phyloP scores from a whole-genome alignment of 2,888 invertebrate species.

The Dicycla oo region DNA sequence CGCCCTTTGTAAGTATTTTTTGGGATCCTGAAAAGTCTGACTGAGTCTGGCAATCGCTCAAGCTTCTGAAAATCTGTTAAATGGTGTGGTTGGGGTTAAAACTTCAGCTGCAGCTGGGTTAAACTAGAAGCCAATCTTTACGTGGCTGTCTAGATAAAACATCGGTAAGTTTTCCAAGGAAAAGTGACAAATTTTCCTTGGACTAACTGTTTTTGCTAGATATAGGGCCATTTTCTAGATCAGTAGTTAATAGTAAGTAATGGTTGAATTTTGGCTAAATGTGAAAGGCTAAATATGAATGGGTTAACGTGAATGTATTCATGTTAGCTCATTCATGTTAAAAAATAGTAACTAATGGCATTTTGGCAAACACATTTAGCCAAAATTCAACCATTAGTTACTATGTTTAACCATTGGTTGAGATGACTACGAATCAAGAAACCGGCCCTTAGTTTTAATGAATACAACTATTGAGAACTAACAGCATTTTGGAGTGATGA shows the following conservation, averaged over 20 bases:
- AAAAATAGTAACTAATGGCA: too few species aligned
- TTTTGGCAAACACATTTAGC: too few species aligned
- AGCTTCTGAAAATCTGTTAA: background rate
- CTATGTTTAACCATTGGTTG: too few species aligned
- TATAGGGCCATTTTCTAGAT: too few species aligned
- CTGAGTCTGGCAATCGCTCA: background rate
- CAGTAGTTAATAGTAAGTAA: too few species aligned
- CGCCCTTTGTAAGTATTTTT: constrained; percentile 43
- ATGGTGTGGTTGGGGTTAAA: background rate
- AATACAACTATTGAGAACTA: background rate
- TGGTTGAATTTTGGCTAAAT: too few species aligned
- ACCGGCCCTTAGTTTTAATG: background rate
- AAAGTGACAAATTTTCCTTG: background rate
- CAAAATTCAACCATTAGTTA: too few species aligned
- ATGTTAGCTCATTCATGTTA: too few species aligned
- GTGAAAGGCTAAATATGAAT: too few species aligned
- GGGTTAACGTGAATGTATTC: too few species aligned
- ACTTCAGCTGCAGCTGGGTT: background rate
- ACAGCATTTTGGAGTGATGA: background rate
- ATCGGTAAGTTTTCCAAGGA: background rate
- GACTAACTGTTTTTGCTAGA: too few species aligned
- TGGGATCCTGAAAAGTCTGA: constrained; percentile 7
- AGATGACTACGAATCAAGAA: too few species aligned
- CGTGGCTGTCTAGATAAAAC: background rate
- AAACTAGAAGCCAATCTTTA: background rate